These are phyloP conservation scores for Corydoras sp. DNA, from an alignment of 2,113 vertebrate species.

Conservation along the genomic window DNA sequence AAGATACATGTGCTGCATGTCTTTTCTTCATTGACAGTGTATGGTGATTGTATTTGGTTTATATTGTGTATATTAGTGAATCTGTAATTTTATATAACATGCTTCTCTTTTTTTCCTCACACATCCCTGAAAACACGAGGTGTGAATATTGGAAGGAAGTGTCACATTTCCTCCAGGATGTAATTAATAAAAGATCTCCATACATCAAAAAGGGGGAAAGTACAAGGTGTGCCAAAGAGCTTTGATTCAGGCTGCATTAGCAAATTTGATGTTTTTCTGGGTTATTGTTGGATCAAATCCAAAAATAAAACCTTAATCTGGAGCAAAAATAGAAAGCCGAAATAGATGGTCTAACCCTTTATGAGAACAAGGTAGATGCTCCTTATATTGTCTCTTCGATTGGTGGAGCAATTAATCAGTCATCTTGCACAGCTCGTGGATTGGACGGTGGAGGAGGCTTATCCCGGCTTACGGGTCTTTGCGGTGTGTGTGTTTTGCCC, in stretches of 20 bases:
- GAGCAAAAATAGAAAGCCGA: constrained; percentile 29
- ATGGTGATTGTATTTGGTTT: no score
- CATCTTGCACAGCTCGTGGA: constrained; percentile 15
- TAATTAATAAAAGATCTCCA: no score
- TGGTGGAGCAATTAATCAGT: constrained; percentile 39
- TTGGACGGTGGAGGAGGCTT: constrained; percentile 40
- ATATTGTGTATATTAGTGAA: no score
- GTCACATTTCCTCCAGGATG: no score
- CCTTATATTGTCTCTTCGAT: constrained; percentile 16
- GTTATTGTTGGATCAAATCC: constrained; percentile 20
- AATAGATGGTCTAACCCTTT: constrained; percentile 28
- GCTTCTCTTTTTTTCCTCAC: no score
- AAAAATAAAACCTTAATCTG: constrained; percentile 8
- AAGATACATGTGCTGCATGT: no score
- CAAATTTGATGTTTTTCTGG: background rate
- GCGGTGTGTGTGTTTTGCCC: constrained; percentile 44
- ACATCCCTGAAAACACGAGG: no score
- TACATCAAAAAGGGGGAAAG: no score
- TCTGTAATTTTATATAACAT: no score
- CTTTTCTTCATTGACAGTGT: no score
- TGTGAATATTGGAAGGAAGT: no score
- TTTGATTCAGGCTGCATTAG: background rate
- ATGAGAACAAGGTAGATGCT: constrained; percentile 13
- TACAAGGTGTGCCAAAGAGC: no score
- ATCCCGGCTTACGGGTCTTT: constrained; percentile 41